Evolutionary conservation across 1,140 invertebrate genomes (phyloP), one percentile per base, ranked within the genome.

Genomic region (Olivierus martensii): DNA sequence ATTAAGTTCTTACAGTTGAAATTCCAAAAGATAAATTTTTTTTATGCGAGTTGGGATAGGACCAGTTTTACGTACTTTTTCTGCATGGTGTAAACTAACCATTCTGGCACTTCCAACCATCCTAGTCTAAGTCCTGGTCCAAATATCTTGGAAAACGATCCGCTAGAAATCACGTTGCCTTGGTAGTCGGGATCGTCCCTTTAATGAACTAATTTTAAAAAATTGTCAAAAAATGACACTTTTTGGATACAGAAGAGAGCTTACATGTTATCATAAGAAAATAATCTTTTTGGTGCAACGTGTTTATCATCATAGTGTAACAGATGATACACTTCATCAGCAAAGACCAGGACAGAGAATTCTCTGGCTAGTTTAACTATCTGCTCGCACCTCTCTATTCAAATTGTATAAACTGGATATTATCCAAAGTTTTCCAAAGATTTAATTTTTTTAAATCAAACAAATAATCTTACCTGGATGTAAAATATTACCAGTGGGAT

Each of bases 241-340:
- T 21, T 36, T 21, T 34, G 19, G n/a, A 43, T 46, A 44, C 14
- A 34, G 28, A 44, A 52, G 10, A 21, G n/a, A 11, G 43, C 53
- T 52, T 63, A 66, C 64, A 49, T 52, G 35, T 67, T 57, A 59
- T 80, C 79, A 56, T 75, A 79, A 35, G 70, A 67, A 43, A 76
- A 69, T 1, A 81, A 63, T 53, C 78, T 68, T 36, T 67, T 67
- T 12, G 76, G 75, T 19, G 69, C 67, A 50, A 56, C 55, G 14
- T 57, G 61, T 3, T 59, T 59, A 45, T 69, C 57, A 41, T 66
- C 70, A 61, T 78, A 81, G 60, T 75, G 65, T 0, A 82, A 64
- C 12, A 82, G 68, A 62, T 80, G 81, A 45, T 82, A 81, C 11
- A 82, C 76, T 65, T 82, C 79, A 59, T 82, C 80, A 57, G 77